Evolutionary conservation across 2,113 vertebrate genomes (phyloP).

Genomic region (Thinocorus orbignyianus): DNA sequence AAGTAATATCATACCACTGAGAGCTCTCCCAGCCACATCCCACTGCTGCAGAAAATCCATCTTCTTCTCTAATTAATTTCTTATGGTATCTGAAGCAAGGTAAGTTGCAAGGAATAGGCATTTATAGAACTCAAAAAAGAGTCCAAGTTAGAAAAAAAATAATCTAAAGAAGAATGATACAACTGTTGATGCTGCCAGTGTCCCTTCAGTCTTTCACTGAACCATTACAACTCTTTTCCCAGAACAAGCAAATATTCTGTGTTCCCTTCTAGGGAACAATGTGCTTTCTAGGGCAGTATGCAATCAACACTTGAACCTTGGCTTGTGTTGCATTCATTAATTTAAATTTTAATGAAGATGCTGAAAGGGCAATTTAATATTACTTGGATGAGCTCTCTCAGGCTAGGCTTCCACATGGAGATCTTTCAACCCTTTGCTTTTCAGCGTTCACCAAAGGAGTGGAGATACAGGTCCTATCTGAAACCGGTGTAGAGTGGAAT

Average conservation of each 20-base stretch:
- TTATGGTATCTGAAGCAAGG: not conserved
- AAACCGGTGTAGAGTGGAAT: not conserved
- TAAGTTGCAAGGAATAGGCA: not conserved
- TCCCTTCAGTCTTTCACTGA: not conserved
- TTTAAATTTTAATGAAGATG: not conserved
- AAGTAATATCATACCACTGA: not conserved
- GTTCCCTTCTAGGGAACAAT: not conserved
- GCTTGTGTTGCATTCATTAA: not conserved
- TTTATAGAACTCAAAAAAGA: not conserved
- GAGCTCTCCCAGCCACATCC: not conserved
- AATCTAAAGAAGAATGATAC: not conserved
- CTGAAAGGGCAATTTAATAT: not conserved
- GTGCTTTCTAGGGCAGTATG: not conserved
- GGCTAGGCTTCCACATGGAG: not conserved
- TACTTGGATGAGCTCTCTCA: not conserved
- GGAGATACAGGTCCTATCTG: not conserved
- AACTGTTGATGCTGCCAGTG: not conserved
- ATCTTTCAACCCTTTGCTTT: not conserved
- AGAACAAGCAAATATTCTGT: not conserved
- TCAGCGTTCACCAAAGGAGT: not conserved
- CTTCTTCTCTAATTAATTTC: not conserved
- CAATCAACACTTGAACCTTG: not conserved
- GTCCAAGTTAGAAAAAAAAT: not conserved
- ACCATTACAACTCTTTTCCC: not conserved
- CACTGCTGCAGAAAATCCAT: not conserved